phyloP scores from a whole-genome alignment of 2,888 invertebrate species.

The Spodoptera exigua region DNA sequence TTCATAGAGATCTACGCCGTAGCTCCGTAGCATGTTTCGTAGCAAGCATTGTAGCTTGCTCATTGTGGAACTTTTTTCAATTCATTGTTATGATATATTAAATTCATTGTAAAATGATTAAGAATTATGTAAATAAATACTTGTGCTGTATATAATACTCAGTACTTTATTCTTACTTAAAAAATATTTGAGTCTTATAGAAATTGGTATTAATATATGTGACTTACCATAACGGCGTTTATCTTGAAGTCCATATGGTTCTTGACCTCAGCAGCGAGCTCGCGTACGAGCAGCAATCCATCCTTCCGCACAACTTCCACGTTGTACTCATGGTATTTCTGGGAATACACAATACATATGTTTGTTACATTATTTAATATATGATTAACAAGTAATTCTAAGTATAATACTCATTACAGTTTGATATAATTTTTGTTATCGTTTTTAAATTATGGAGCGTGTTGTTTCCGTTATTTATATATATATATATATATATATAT shows the following conservation, averaged over 20 bases:
- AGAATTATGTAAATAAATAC: too few relatives aligned
- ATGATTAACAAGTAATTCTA: too few relatives aligned
- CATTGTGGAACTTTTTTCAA: not conserved
- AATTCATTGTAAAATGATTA: not conserved
- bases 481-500: too few relatives aligned
- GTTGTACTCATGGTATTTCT: slow-evolving; percentile 95
- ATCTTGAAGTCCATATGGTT: slow-evolving; percentile 98
- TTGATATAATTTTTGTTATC: too few relatives aligned
- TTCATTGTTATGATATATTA: not conserved
- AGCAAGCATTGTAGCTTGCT: slow-evolving; percentile 3
- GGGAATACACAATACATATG: slow-evolving; percentile 63
- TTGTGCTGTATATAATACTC: too few relatives aligned
- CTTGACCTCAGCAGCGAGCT: slow-evolving; percentile 96
- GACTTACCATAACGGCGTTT: slow-evolving; percentile 96
- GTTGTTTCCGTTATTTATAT: too few relatives aligned
- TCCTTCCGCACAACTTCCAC: slow-evolving; percentile 95
- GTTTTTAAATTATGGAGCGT: too few relatives aligned
- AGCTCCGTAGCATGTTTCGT: not conserved
- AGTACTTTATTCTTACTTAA: not conserved
- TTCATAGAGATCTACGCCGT: slow-evolving; percentile 13
- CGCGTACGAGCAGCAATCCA: slow-evolving; percentile 94
- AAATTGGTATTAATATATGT: not conserved
- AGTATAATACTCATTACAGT: too few relatives aligned
- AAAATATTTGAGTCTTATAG: too few relatives aligned
- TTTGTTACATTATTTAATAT: too few relatives aligned